These are phyloP conservation scores for Eueides isabella DNA, from an alignment of 1,140 invertebrate genomes.

Conservation along the genomic window DNA sequence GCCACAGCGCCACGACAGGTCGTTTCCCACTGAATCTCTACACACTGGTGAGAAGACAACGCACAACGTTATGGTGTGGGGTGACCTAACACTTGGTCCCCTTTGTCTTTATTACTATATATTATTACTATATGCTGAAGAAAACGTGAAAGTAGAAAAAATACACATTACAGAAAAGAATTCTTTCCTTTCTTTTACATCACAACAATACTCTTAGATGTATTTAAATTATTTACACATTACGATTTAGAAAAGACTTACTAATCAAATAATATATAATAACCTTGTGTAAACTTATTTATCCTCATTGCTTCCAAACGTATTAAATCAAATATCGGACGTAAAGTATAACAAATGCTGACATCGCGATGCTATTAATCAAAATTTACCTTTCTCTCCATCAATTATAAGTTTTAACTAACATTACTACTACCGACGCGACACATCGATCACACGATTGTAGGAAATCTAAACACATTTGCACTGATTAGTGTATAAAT, in stretches of 20 bases:
- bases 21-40: too few relatives aligned
- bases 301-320: neutral
- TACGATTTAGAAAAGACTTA: neutral
- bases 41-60: too few relatives aligned
- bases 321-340: neutral
- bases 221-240: neutral
- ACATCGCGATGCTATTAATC: slow-evolving; percentile 29
- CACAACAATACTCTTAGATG: neutral
- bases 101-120: too few relatives aligned
- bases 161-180: too few relatives aligned
- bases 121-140: too few relatives aligned
- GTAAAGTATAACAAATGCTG: slow-evolving; percentile 18
- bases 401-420: slow-evolving; percentile 58
- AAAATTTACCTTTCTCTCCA: slow-evolving; percentile 37
- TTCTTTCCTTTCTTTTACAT: too few relatives aligned
- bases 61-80: too few relatives aligned
- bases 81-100: too few relatives aligned
- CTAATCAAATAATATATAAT: neutral
- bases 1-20: too few relatives aligned
- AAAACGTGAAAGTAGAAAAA: too few relatives aligned
- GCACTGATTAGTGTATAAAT: slow-evolving; percentile 39
- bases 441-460: slow-evolving; percentile 59
- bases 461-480: slow-evolving; percentile 49
- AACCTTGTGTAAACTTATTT: neutral
- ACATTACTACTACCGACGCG: slow-evolving; percentile 48